These are phyloP conservation scores for Drosophila neotestacea DNA, from an alignment of 2,888 invertebrate genomes.

Conservation along the genomic window DNA sequence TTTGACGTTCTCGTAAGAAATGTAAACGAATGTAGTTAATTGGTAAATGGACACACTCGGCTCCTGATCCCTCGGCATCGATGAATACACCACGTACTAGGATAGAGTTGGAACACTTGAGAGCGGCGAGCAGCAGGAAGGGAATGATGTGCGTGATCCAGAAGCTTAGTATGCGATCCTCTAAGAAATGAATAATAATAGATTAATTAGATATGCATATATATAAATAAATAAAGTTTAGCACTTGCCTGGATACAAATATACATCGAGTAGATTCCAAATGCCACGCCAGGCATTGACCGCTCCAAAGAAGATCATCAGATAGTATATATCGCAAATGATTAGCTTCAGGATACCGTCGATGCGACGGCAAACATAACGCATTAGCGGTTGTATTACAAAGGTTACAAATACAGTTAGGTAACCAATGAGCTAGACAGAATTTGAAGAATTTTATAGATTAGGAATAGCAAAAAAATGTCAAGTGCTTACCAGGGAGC, in stretches of 20 bases:
- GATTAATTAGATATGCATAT: neutral
- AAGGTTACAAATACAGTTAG: constrained; percentile 90
- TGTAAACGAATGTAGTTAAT: constrained; percentile 93
- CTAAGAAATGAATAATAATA: constrained; percentile 83
- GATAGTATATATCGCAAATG: constrained; percentile 91
- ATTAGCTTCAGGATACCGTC: constrained; percentile 89
- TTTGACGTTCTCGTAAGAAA: constrained; percentile 89
- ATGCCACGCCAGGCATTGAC: constrained; percentile 95
- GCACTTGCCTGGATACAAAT: constrained; percentile 90
- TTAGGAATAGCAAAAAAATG: neutral
- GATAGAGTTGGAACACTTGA: constrained; percentile 94
- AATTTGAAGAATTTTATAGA: neutral
- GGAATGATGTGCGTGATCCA: constrained; percentile 93
- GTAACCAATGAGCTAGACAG: constrained; percentile 88
- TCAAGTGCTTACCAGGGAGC: constrained; percentile 90
- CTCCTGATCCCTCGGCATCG: constrained; percentile 93
- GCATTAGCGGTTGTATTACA: constrained; percentile 90
- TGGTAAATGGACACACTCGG: constrained; percentile 93
- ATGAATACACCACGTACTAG: constrained; percentile 95
- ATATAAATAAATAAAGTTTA: neutral
- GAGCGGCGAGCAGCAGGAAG: constrained; percentile 90
- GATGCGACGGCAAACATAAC: constrained; percentile 89
- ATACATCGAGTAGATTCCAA: constrained; percentile 92
- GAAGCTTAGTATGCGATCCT: constrained; percentile 90
- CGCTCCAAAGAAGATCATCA: constrained; percentile 92